These are phyloP conservation scores for Saccostrea echinata DNA, from an alignment of 1,140 invertebrate species.

Conservation along the genomic window DNA sequence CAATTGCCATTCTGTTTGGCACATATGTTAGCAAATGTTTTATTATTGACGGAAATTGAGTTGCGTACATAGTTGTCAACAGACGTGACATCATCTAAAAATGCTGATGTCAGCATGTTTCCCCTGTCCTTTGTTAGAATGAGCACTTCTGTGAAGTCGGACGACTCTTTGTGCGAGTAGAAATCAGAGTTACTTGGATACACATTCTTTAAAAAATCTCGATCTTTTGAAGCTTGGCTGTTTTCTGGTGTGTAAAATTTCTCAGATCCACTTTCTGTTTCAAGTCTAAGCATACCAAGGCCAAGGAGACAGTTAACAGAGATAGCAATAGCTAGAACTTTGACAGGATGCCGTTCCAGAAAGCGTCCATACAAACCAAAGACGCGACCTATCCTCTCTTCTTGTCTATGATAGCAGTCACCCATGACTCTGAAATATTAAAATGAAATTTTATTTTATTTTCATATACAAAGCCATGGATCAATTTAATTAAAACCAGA, in stretches of 20 bases:
- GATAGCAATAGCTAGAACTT: conserved; percentile 25
- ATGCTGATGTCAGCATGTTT: conserved; percentile 30
- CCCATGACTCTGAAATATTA: not conserved
- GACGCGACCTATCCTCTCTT: not conserved
- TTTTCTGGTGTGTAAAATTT: conserved; percentile 42
- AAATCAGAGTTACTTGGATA: conserved; percentile 19
- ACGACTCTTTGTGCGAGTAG: not conserved
- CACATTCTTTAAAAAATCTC: not conserved
- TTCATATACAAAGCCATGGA: not conserved
- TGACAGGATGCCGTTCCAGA: conserved; percentile 42
- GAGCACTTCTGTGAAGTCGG: conserved; percentile 39
- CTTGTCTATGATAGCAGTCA: not conserved
- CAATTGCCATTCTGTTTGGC: conserved; percentile 26
- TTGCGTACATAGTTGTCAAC: not conserved
- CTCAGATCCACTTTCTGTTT: conserved; percentile 42
- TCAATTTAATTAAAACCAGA: no score
- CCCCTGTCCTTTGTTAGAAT: conserved; percentile 32
- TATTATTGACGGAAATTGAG: not conserved
- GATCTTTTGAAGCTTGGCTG: conserved; percentile 44
- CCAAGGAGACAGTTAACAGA: conserved; percentile 43
- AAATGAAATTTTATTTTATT: not conserved
- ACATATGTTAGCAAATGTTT: conserved; percentile 33
- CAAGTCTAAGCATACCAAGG: conserved; percentile 40
- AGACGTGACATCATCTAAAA: conserved; percentile 11
- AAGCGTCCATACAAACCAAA: conserved; percentile 46